Evolutionary conservation across 2,888 invertebrate genomes (phyloP).

Genomic region (Drosophila demipolita): DNA sequence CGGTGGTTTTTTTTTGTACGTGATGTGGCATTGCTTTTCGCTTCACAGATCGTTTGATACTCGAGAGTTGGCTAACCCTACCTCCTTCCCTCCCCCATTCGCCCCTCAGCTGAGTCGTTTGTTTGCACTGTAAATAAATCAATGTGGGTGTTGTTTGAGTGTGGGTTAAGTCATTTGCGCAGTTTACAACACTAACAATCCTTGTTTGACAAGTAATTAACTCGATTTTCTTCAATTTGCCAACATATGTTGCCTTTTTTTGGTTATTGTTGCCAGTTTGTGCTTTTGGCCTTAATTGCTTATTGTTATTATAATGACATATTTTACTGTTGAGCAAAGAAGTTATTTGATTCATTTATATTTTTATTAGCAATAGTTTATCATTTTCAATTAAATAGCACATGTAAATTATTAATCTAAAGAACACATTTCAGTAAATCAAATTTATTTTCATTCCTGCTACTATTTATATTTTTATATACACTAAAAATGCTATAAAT

Average conservation of each 20-base stretch:
- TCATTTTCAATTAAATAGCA: neutral
- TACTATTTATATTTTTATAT: neutral
- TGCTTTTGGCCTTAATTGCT: slow-evolving; percentile 7
- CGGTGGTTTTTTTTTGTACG: slow-evolving; percentile 59
- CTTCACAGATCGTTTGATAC: slow-evolving; percentile 77
- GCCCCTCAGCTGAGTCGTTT: slow-evolving; percentile 26
- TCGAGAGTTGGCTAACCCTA: slow-evolving; percentile 26
- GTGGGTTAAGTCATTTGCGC: slow-evolving; percentile 62
- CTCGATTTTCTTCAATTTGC: slow-evolving; percentile 42
- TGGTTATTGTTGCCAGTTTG: neutral
- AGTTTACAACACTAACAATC: slow-evolving; percentile 73
- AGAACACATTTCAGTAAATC: neutral
- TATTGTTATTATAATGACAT: neutral
- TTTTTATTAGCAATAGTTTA: neutral
- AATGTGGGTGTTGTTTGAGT: slow-evolving; percentile 35
- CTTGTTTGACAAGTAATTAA: slow-evolving; percentile 79
- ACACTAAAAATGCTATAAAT: neutral
- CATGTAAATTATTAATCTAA: neutral
- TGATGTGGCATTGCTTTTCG: slow-evolving; percentile 60
- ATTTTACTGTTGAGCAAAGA: neutral
- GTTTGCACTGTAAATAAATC: slow-evolving; percentile 78
- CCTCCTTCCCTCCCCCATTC: neutral
- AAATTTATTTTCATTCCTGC: neutral
- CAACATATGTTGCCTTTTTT: slow-evolving; percentile 1
- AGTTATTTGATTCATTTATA: neutral